Conservation (phyloP, 2,888 invertebrate species). For the Stenoptilia bipunctidactyla region DNA sequence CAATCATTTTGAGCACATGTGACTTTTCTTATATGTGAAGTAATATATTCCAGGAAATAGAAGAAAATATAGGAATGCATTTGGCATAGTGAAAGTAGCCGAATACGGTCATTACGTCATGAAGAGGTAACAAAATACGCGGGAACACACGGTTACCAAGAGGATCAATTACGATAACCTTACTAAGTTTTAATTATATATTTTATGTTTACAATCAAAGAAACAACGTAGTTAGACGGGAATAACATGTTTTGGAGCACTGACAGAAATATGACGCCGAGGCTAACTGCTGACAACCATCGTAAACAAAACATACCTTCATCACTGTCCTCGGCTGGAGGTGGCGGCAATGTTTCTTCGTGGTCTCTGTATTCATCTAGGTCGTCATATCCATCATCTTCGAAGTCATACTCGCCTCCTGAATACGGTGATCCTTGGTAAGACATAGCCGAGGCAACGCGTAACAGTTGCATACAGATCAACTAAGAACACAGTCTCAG, state of each 20-base stretch:
- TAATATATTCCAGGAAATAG: too few relatives aligned
- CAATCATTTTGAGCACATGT: too few relatives aligned
- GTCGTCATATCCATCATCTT: conserved; percentile 80
- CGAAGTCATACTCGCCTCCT: conserved; percentile 79
- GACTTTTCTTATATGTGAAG: too few relatives aligned
- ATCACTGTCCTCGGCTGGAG: conserved; percentile 73
- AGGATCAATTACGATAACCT: conserved; percentile 20
- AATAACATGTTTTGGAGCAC: conserved; percentile 19
- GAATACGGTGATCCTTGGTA: conserved; percentile 78
- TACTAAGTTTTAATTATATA: conserved; percentile 39
- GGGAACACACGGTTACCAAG: conserved; percentile 31
- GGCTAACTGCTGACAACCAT: conserved; percentile 31
- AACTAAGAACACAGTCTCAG: conserved; percentile 49
- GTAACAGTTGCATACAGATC: conserved; percentile 70
- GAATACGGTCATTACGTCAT: conserved; percentile 44
- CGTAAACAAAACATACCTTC: conserved; percentile 68
- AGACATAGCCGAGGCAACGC: conserved; percentile 73
- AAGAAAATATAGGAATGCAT: too few relatives aligned
- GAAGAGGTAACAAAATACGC: conserved; percentile 39
- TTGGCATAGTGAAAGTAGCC: conserved; percentile 40
- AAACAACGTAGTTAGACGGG: conserved; percentile 16
- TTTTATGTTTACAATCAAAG: conserved; percentile 34
- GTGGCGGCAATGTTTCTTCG: conserved; percentile 65
- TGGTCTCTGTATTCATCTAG: conserved; percentile 77
- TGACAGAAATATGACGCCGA: conserved; percentile 33